Base-by-base conservation (phyloP, 2,113 vertebrate genomes). In the Xiphophorus hellerii region DNA sequence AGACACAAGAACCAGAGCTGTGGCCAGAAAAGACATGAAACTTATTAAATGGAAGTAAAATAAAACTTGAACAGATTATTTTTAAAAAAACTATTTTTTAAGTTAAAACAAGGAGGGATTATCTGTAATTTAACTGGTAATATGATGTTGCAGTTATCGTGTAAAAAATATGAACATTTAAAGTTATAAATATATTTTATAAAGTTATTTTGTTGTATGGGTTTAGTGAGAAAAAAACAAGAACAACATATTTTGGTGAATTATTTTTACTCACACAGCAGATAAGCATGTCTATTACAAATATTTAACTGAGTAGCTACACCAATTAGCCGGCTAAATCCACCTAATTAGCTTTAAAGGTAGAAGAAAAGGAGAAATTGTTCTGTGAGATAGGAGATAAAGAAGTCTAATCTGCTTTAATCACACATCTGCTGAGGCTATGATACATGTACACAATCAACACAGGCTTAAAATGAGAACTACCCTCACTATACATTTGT, bases 251-350 rank as follows among this genome's bases (percentile, higher is more conserved):
- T 5, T 77, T 30, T 81, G 9, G 22, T 58, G 69, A 82, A 85
- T 75, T 82, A 80, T 76, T 88, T 85, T 80, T 75, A 74, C 54
- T 86, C 79, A 64, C 66, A 86, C 74, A 77, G 58, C 30, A 85
- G 84, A 90, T 85, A 86, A 88, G 88, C 69, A 82, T 54, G 3
- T 75, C 68, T 84, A 82, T 90, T 86, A 90, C 73, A 74, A 68
- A 78, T 81, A 76, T 88, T 88, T 82, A 85, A 73, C 76, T 65
- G 42, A 87, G 77, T 74, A 69, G 76, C 66, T 71, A 31, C 75
- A 81, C 62, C 66, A 81, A 67, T 62, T 42, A 80, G 66, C 66
- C 54, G 28, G 70, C n/a, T 77, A 76, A 87, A 84, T 81, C 64
- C 80, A 75, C 62, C 72, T 87, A 86, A 88, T 90, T 86, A 86